Evolutionary conservation across 2,113 vertebrate species (phyloP).

Genomic region (Galbula dea): DNA sequence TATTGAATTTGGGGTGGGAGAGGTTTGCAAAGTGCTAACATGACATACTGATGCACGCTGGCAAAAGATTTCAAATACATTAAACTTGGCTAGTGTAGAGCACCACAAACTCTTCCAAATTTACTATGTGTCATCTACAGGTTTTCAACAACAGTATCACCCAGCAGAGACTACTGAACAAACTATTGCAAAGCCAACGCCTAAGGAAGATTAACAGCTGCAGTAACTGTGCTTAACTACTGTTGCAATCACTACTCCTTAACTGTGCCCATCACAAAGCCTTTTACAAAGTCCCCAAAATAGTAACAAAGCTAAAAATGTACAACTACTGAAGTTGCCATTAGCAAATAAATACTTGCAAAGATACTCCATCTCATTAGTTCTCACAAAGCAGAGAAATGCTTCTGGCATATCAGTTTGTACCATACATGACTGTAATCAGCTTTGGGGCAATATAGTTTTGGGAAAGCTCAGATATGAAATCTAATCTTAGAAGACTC

Average conservation of each 20-base stretch:
- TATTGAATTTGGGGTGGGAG: not conserved
- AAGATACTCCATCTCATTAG: not conserved
- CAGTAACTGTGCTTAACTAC: not conserved
- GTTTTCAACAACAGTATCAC: not conserved
- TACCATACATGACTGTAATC: not conserved
- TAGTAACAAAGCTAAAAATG: not conserved
- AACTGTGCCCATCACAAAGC: not conserved
- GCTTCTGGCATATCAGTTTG: not conserved
- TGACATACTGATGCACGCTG: not conserved
- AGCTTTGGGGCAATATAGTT: not conserved
- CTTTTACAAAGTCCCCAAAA: not conserved
- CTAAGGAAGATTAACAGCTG: not conserved
- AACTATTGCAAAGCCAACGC: not conserved
- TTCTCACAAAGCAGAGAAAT: not conserved
- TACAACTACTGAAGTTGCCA: not conserved
- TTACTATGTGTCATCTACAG: not conserved
- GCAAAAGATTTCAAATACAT: not conserved
- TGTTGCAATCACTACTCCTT: not conserved
- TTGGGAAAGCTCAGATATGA: not conserved
- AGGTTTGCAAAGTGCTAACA: not conserved
- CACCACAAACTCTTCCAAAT: not conserved
- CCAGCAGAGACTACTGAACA: not conserved
- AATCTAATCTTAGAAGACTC: not conserved
- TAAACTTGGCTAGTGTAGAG: not conserved
- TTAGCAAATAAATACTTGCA: not conserved